Conservation (phyloP, 2,888 invertebrate genomes). For the Glyphotaelius pellucidus region DNA sequence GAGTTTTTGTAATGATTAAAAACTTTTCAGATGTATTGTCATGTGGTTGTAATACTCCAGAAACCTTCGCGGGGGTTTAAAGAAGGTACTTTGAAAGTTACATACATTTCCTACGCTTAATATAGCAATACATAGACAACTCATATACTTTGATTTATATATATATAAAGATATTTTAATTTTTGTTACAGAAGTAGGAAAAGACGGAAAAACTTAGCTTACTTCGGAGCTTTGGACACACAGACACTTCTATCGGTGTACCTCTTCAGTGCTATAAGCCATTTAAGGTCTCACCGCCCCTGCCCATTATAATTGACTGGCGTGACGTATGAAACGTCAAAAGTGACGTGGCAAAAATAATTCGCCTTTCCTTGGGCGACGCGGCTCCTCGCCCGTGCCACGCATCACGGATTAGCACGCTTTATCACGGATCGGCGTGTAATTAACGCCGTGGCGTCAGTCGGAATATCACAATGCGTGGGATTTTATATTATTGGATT, state of each 20-base stretch:
- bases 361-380: constrained; percentile 22
- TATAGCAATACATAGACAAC: too few species aligned
- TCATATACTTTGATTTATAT: too few species aligned
- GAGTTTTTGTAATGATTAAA: too few species aligned
- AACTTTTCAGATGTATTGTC: too few species aligned
- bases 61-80: too few species aligned
- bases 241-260: neutral
- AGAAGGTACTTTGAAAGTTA: too few species aligned
- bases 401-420: constrained; percentile 9
- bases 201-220: too few species aligned
- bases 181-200: too few species aligned
- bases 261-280: neutral
- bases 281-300: neutral
- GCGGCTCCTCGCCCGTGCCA: neutral
- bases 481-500: neutral
- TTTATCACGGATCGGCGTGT: constrained; percentile 14
- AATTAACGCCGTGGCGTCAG: constrained; percentile 8
- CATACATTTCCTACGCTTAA: too few species aligned
- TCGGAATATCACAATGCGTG: constrained; percentile 2
- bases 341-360: constrained; percentile 40
- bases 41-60: too few species aligned
- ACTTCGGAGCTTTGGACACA: too few species aligned
- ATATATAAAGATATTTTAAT: too few species aligned
- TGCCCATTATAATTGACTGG: constrained; percentile 6
- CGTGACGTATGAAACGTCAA: constrained; percentile 34